These are phyloP conservation scores for Hirtodrosophila alboralis DNA, from an alignment of 2,888 invertebrate genomes.

Conservation along the genomic window DNA sequence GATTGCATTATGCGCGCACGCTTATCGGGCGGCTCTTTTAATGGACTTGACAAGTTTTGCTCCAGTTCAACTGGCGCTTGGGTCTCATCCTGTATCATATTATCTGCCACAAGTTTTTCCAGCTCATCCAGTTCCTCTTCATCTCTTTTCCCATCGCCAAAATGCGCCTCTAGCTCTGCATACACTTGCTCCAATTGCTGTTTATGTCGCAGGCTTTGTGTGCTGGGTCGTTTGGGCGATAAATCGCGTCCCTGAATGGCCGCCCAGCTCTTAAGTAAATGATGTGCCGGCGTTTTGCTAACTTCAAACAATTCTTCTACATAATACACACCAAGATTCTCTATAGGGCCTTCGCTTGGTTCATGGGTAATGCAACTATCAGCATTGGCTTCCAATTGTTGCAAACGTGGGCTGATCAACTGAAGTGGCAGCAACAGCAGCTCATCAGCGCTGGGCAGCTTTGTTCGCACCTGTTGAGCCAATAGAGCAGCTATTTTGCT, in stretches of 20 bases:
- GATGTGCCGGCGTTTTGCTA: conserved; percentile 83
- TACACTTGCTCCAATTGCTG: conserved; percentile 58
- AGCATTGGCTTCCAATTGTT: conserved; percentile 9
- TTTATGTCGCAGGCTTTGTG: conserved; percentile 1
- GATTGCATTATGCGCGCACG: conserved; percentile 20
- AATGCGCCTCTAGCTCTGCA: conserved; percentile 60
- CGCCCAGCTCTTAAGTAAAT: conserved; percentile 87
- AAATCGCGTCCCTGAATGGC: conserved; percentile 87
- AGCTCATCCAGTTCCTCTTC: conserved; percentile 50
- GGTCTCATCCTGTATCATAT: conserved; percentile 51
- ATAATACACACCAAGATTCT: conserved; percentile 83
- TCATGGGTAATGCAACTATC: conserved; percentile 42
- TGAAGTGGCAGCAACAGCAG: conserved; percentile 18
- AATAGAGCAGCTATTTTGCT: conserved; percentile 70
- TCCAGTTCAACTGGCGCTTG: background rate
- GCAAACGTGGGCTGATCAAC: conserved; percentile 54
- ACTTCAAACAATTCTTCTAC: conserved; percentile 85
- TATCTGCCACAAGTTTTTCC: conserved; percentile 45
- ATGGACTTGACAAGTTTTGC: conserved; percentile 21
- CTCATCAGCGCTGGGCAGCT: conserved; percentile 21
- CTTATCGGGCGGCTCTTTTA: conserved; percentile 61
- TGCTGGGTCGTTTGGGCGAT: conserved; percentile 84
- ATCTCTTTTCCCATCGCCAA: conserved; percentile 22
- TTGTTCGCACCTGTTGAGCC: conserved; percentile 53
- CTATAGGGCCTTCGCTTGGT: conserved; percentile 31